A percentile compares a stretch with the other conserved stretches of the same genome.
These are phyloP conservation scores for Pinna nobilis DNA, from an alignment of 1,140 invertebrate genomes.

Conservation along the genomic window DNA sequence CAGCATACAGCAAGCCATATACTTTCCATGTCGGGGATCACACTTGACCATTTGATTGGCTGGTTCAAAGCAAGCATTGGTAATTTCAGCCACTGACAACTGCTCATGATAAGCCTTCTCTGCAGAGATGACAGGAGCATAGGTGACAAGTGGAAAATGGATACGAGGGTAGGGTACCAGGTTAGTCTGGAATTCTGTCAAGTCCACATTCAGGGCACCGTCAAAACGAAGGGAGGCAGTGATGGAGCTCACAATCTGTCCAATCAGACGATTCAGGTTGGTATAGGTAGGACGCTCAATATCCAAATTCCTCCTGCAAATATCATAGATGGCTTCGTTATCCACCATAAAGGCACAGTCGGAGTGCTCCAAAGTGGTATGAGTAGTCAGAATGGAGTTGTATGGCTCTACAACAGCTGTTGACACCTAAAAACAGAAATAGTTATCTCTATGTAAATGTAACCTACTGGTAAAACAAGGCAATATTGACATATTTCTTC, in stretches of 20 bases:
- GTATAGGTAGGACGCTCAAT: conserved; percentile 83
- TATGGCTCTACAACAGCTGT: conserved; percentile 75
- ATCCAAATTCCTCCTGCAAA: conserved; percentile 88
- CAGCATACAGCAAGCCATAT: conserved; percentile 84
- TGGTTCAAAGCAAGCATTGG: conserved; percentile 86
- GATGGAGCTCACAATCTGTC: conserved; percentile 85
- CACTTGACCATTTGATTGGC: conserved; percentile 95
- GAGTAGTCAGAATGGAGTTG: conserved; percentile 74
- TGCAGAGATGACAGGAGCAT: conserved; percentile 71
- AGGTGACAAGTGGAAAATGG: conserved; percentile 72
- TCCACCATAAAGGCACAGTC: conserved; percentile 82
- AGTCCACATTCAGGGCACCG: conserved; percentile 85
- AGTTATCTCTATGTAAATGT: neutral
- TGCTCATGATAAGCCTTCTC: conserved; percentile 75
- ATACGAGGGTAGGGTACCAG: conserved; percentile 74
- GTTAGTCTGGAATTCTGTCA: conserved; percentile 87
- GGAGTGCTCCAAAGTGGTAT: conserved; percentile 74
- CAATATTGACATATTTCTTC: neutral
- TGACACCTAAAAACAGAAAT: conserved; percentile 78
- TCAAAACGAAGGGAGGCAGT: conserved; percentile 89
- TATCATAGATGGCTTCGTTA: conserved; percentile 91
- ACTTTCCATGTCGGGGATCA: conserved; percentile 91
- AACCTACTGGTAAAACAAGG: neutral
- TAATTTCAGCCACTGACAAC: conserved; percentile 83
- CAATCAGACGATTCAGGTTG: conserved; percentile 70